Percentiles rank a stretch among this genome's conserved stretches.
These are phyloP conservation scores for Lasioglossum vierecki DNA, from an alignment of 2,888 invertebrate species.

Conservation along the genomic window DNA sequence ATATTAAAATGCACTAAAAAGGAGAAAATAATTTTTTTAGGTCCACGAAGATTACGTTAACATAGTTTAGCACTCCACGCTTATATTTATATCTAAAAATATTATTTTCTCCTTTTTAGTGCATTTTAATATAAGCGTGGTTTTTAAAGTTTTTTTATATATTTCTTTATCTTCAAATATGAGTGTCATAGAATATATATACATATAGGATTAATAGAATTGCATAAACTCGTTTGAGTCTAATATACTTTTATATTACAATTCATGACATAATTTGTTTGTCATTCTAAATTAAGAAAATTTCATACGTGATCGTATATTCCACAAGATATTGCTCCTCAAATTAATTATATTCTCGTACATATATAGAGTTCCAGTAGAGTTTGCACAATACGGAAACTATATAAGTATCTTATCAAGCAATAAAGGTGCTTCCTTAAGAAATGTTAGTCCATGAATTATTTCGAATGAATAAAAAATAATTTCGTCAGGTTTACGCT, in stretches of 20 bases:
- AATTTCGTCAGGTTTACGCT: neutral
- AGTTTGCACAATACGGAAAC: neutral
- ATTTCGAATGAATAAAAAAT: neutral
- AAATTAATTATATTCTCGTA: neutral
- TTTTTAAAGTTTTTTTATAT: too few species aligned
- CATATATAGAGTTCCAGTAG: neutral
- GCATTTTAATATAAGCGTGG: too few species aligned
- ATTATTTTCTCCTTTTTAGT: too few species aligned
- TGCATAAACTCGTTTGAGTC: neutral
- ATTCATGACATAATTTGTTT: neutral
- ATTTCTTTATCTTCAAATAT: neutral
- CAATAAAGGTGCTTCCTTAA: neutral
- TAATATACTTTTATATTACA: neutral
- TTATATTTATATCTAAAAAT: too few species aligned
- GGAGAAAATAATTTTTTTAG: too few species aligned
- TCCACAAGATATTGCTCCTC: neutral
- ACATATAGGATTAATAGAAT: neutral
- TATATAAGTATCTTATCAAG: neutral
- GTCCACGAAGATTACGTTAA: too few species aligned
- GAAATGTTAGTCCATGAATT: neutral
- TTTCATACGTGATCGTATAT: neutral
- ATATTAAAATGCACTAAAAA: too few species aligned
- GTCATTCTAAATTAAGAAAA: neutral
- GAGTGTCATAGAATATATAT: neutral
- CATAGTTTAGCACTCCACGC: too few species aligned